phyloP scores from a whole-genome alignment of 2,888 invertebrate genomes.

The Tipula vernalis region DNA sequence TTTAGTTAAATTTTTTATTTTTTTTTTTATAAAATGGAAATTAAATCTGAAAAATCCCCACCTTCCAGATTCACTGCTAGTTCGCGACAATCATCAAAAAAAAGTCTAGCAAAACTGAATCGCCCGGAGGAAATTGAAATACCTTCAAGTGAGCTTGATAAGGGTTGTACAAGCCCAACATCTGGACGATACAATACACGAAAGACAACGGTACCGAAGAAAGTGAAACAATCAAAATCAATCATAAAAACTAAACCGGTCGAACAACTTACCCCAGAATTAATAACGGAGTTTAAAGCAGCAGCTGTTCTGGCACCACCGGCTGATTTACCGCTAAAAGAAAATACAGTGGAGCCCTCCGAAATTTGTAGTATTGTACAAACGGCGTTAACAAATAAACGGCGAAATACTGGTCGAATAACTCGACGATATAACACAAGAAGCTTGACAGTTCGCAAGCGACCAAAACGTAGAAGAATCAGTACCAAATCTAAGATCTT shows the following conservation, averaged over 20 bases:
- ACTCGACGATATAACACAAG: background rate
- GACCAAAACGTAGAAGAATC: background rate
- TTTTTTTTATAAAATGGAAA: background rate
- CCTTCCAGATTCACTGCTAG: background rate
- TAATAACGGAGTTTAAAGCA: too few species aligned
- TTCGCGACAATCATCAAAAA: background rate
- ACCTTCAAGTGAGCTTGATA: too few species aligned
- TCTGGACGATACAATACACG: too few species aligned
- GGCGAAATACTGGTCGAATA: background rate
- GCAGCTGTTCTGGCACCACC: too few species aligned
- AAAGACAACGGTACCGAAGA: too few species aligned
- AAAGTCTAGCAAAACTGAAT: background rate
- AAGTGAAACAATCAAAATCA: too few species aligned
- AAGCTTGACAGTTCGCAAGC: background rate
- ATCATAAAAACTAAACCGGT: too few species aligned
- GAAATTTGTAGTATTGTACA: too few species aligned
- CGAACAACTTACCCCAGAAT: too few species aligned
- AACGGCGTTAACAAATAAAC: background rate
- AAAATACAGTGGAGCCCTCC: too few species aligned
- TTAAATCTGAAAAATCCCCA: background rate
- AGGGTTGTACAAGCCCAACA: too few species aligned
- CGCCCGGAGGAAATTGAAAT: background rate
- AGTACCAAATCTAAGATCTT: background rate
- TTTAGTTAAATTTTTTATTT: background rate
- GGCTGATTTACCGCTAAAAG: too few species aligned